Base-by-base conservation (phyloP, 2,888 invertebrate species). In the Liopterus haemorrhoidalis region DNA sequence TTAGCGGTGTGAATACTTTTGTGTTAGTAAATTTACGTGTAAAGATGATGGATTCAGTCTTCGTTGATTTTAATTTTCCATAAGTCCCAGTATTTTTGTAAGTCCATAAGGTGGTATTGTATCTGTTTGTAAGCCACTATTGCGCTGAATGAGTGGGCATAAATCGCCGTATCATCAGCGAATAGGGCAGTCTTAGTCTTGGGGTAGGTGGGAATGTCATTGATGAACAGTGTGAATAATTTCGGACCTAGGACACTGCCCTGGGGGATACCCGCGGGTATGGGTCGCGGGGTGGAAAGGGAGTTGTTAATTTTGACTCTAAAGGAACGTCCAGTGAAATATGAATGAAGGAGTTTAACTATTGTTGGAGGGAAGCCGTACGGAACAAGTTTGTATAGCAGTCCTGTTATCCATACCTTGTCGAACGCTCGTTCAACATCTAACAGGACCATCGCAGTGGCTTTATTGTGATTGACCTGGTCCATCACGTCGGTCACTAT, bases 381-480 rank as follows among this genome's bases (percentile, higher is more conserved):
- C 24, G n/a, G 6, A 8, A 8, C n/a, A 8, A n/a, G 8, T 24
- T 24, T 24, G n/a, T 8, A 8, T 24, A 24, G n/a, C 8, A 24
- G 24, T 24, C 24, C 24, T n/a, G n/a, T n/a, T n/a, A 63, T 0
- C n/a, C n/a, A n/a, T n/a, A n/a, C n/a, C n/a, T n/a, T n/a, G n/a
- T n/a, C n/a, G n/a, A n/a, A n/a, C n/a, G 60, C 59, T 43, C 59
- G 58, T 28, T 56, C 54, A 11, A 60, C 54, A 19, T 60, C 57
- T 14, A 61, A 33, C 8, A 61, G 45, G 1, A 55, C 36, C 44
- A 58, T 52, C 0, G 50, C 51, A 16, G 57, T 56, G 2, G 47
- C 37, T 2, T 49, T 43, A 3, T 50, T 49, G 20, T 47, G 47
- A 22, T 59, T 57, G n/a, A 56, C 57, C 5, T 53, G 50, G 4